Base-by-base conservation (phyloP, 2,113 vertebrate species). In the Saccopteryx leptura region DNA sequence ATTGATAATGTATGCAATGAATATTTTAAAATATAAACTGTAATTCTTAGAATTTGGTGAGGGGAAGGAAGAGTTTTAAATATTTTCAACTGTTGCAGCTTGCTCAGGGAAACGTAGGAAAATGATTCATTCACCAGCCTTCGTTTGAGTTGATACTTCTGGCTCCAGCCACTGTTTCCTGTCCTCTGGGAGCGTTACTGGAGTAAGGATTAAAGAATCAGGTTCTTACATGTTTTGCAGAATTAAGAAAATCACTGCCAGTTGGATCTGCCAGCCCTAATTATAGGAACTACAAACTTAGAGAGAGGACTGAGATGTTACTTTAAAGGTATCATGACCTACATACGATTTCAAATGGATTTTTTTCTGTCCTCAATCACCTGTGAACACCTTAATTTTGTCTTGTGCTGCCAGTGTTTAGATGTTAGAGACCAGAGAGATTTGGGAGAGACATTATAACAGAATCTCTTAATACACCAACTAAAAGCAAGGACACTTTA, bases 161-260 rank as follows among this genome's bases (percentile, higher is more conserved):
- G 83, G 50, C 71, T 83, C 33, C 54, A 93, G 71, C 33, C 85
- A 18, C 26, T 23, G 50, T 74, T 39, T 87, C 79, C 28, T 85
- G 78, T 97, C 94, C 93, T 88, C 50, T 92, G 91, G 71, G 96
- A 95, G 85, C 90, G 76, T 96, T 85, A 85, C 66, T 84, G 84
- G 83, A 95, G 80, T 93, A 88, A 96, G 61, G 89, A 97, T 96
- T 97, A 96, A 93, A 98, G 94, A 96, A 97, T 91, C 95, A 88
- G 89, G 60, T 96, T 96, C 68, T 95, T 96, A 93, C 87, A 95
- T 96, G 96, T 95, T 97, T 97, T 90, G 90, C 58, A 66, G 96
- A 90, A 95, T 96, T 95, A 96, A 95, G 93, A 89, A 96, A 97
- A 95, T 56, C 76, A 69, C 80, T 82, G 28, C 89, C 80, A 87